A percentile compares a stretch with the other conserved stretches of the same genome.
Evolutionary conservation across 2,888 invertebrate genomes (phyloP).

Genomic region (Perdita meconis): DNA sequence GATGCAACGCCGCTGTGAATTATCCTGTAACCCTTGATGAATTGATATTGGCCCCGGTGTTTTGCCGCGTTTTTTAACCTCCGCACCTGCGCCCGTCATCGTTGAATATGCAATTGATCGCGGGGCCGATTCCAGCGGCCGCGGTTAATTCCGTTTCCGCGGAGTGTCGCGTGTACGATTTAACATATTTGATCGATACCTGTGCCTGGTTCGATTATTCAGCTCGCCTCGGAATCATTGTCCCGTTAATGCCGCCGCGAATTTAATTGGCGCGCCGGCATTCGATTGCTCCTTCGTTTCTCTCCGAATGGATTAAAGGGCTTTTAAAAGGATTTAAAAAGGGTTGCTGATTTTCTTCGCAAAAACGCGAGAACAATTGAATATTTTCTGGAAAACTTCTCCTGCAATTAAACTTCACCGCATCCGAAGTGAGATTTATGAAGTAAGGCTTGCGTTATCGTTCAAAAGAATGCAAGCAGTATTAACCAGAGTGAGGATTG

Average conservation of each 20-base stretch:
- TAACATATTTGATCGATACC: conserved; percentile 60
- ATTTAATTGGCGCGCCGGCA: conserved; percentile 21
- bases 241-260: conserved; percentile 33
- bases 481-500: too few relatives aligned
- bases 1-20: conserved; percentile 49
- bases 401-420: too few relatives aligned
- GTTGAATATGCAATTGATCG: conserved; percentile 61
- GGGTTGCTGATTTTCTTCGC: too few relatives aligned
- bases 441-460: too few relatives aligned
- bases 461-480: too few relatives aligned
- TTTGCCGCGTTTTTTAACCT: conserved; percentile 41
- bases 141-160: conserved; percentile 58
- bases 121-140: conserved; percentile 49
- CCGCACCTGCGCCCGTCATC: conserved; percentile 6
- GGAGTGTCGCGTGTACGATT: conserved; percentile 53
- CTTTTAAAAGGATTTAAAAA: too few relatives aligned
- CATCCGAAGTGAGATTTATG: too few relatives aligned
- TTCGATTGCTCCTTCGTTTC: background rate
- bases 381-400: too few relatives aligned
- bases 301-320: background rate
- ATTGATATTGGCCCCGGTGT: conserved; percentile 54
- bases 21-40: conserved; percentile 58
- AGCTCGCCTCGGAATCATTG: conserved; percentile 24
- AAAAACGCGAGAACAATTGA: too few relatives aligned
- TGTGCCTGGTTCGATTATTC: conserved; percentile 44